These are phyloP conservation scores for Gibbula magus DNA, from an alignment of 2,888 invertebrate species.

Conservation along the genomic window DNA sequence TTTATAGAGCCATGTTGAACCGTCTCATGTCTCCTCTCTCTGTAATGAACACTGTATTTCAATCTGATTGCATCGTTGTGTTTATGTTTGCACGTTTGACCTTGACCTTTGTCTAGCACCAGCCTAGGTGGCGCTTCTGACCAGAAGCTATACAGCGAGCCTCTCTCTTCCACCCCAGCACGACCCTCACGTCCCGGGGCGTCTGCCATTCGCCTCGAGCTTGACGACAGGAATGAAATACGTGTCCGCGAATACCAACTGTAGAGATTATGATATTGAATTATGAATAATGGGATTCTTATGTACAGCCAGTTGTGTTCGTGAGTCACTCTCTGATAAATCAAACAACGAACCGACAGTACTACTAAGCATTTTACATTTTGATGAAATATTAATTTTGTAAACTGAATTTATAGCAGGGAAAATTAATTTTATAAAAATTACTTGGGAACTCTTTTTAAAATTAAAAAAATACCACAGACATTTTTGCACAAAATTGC, in stretches of 20 bases:
- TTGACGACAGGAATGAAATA: conserved; percentile 60
- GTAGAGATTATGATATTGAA: neutral
- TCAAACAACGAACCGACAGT: too few species aligned
- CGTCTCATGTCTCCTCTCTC: neutral
- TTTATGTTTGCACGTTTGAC: conserved; percentile 22
- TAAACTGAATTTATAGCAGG: too few species aligned
- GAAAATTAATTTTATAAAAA: too few species aligned
- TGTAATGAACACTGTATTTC: neutral
- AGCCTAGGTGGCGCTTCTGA: conserved; percentile 47
- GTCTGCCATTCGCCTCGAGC: conserved; percentile 51
- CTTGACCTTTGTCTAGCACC: conserved; percentile 32
- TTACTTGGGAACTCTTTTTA: too few species aligned
- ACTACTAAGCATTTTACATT: too few species aligned
- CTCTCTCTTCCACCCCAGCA: conserved; percentile 54
- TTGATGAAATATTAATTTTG: too few species aligned
- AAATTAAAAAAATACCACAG: too few species aligned
- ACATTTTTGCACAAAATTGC: too few species aligned
- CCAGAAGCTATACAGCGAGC: conserved; percentile 40
- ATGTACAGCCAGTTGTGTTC: too few species aligned
- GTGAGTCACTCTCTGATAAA: too few species aligned
- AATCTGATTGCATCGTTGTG: conserved; percentile 26
- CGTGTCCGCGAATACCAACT: conserved; percentile 44
- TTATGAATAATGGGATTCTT: too few species aligned
- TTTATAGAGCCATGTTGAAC: too few species aligned
- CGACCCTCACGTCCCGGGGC: conserved; percentile 35